Evolutionary conservation across 2,888 invertebrate species (phyloP), one percentile per base, ranked within the genome.

Genomic region (Eucriotettix oculatus): DNA sequence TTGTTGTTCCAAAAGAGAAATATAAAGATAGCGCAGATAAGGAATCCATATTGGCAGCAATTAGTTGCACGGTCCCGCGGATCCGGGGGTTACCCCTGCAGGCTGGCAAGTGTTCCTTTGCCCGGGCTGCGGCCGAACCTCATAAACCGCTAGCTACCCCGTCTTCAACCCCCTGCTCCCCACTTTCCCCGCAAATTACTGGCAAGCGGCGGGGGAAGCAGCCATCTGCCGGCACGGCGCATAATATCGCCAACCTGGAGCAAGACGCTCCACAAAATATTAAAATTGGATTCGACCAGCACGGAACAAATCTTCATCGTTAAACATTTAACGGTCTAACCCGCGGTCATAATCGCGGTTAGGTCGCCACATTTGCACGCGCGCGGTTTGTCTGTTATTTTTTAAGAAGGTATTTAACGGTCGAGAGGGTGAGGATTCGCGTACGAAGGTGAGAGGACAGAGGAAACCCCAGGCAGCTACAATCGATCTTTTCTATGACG

Each of bases 371-470:
- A 29, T 7, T 29, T 29, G 29, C 29, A 29, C 2, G 7, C 29
- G 29, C 29, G 29, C 29, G 7, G 29, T 2, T 29, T 29, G 7
- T 29, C 29, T 29, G 7, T 29, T 29, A 29, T 29, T 29, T 5
- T 29, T 5, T 29, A 29, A 29, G 2, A 29, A 29, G 29, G 5
- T n/a, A 48, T 12, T 14, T 7, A 48, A 48, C 48, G 48, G 48
- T 14, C 12, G 2, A 2, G 14, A 7, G 48, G 48, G 9, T n/a
- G 48, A n/a, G n/a, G n/a, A 48, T 3, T 12, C 48, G 48, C 12
- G 48, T 7, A n/a, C 48, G 48, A 55, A 41, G 55, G 40, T 55
- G 40, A 71, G 71, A 71, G 69, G 68, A 69, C 70, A 70, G 69
- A 66, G 67, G 68, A 66, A 66, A 63, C 52, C 63, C 61, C 60